Conservation (phyloP, 2,113 vertebrate genomes). For the Mesoclemmys tuberculata region DNA sequence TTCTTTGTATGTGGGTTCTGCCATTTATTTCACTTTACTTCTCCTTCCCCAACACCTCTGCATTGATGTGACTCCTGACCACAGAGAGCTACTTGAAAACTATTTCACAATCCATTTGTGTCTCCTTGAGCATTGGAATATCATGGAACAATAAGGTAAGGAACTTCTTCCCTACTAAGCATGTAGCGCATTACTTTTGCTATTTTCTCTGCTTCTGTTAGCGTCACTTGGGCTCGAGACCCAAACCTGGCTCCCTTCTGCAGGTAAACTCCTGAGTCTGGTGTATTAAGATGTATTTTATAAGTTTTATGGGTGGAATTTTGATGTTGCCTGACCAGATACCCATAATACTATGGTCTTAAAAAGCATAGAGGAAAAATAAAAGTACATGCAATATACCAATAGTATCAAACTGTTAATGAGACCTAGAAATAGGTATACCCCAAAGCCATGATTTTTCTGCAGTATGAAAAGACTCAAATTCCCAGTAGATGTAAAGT, state of each 20-base stretch:
- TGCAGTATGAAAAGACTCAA: background rate
- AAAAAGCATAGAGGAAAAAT: background rate
- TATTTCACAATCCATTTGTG: background rate
- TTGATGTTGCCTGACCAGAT: background rate
- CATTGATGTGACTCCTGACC: background rate
- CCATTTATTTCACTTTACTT: background rate
- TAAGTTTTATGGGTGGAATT: background rate
- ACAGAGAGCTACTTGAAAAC: background rate
- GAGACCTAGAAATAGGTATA: background rate
- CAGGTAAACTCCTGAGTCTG: background rate
- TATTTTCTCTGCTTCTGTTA: background rate
- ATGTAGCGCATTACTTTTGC: background rate
- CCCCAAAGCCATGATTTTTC: background rate
- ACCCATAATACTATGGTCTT: background rate
- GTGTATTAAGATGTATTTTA: background rate
- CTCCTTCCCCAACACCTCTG: background rate
- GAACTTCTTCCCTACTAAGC: background rate
- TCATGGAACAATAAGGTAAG: background rate
- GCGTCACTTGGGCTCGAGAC: background rate
- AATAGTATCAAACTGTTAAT: background rate
- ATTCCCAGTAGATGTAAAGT: slow-evolving; percentile 2
- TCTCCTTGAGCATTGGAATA: background rate
- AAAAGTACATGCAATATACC: background rate
- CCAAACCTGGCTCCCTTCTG: background rate
- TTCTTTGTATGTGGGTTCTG: background rate